Conservation (phyloP, 2,797 vertebrate species). For the Hydrolagus colliei region DNA sequence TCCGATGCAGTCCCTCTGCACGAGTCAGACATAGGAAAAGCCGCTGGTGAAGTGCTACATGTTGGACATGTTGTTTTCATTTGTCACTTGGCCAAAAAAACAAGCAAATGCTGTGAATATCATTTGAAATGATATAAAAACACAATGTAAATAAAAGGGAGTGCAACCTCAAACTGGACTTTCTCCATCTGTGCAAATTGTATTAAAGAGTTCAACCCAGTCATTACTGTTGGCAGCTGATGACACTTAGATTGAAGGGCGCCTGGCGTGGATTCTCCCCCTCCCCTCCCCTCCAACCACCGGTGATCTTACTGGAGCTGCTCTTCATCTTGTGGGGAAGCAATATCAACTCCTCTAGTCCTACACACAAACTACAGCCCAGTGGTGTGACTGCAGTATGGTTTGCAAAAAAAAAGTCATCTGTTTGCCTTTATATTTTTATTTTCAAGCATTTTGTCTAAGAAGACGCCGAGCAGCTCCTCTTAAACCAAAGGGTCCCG, state of each 20-base stretch:
- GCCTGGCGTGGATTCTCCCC: conserved; percentile 47
- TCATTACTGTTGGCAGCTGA: conserved; percentile 44
- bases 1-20: conserved; percentile 45
- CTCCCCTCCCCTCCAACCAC: conserved; percentile 35
- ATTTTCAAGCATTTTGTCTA: conserved; percentile 10
- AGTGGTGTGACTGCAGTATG: conserved; percentile 21
- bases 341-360: conserved; percentile 32
- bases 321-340: conserved; percentile 42
- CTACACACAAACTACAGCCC: conserved; percentile 2
- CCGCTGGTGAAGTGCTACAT: conserved; percentile 34
- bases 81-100: conserved; percentile 61
- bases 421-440: background rate
- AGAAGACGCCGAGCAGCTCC: conserved; percentile 17
- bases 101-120: conserved; percentile 88
- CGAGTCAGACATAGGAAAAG: conserved; percentile 38
- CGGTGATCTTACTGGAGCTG: conserved; percentile 42
- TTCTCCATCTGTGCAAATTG: conserved; percentile 60
- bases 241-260: conserved; percentile 42
- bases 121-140: conserved; percentile 62
- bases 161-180: conserved; percentile 66
- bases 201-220: conserved; percentile 44
- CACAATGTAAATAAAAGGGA: conserved; percentile 86
- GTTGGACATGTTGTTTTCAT: conserved; percentile 46
- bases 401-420: conserved; percentile 18
- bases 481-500: conserved; percentile 19